phyloP scores from a whole-genome alignment of 2,113 vertebrate species.

The Rostratula benghalensis region DNA sequence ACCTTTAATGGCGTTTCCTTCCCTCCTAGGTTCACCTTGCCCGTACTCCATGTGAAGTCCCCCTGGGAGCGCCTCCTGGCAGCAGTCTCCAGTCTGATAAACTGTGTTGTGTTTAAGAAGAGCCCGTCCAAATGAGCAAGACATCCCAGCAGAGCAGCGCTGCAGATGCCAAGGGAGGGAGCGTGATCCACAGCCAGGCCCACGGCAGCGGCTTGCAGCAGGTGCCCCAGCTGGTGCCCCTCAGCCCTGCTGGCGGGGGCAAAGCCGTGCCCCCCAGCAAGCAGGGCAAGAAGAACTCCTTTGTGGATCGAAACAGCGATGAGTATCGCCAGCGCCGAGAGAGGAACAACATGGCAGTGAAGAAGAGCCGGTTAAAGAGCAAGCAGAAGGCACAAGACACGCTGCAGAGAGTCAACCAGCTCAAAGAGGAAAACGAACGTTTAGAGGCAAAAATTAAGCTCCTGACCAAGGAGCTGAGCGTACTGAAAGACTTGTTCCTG shows the following conservation, averaged over 20 bases:
- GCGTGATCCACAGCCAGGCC: slow-evolving; percentile 83
- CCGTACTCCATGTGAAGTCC: slow-evolving; percentile 59
- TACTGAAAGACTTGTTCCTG: slow-evolving; percentile 98
- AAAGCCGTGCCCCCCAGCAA: slow-evolving; percentile 86
- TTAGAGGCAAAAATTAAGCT: slow-evolving; percentile 98
- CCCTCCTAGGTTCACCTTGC: slow-evolving; percentile 52
- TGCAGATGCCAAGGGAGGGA: slow-evolving; percentile 83
- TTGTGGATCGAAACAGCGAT: slow-evolving; percentile 89
- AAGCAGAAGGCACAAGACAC: slow-evolving; percentile 98
- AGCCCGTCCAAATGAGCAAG: slow-evolving; percentile 91
- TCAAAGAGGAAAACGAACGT: slow-evolving; percentile 98
- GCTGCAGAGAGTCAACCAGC: slow-evolving; percentile 93
- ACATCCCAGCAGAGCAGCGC: slow-evolving; percentile 77
- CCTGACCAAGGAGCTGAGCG: slow-evolving; percentile 95
- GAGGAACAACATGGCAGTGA: slow-evolving; percentile 98
- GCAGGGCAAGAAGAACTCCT: slow-evolving; percentile 84
- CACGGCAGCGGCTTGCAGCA: slow-evolving; percentile 83
- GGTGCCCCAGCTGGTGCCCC: slow-evolving; percentile 86
- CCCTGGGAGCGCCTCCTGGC: slow-evolving; percentile 41
- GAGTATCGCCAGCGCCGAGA: slow-evolving; percentile 93
- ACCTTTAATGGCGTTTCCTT: slow-evolving; percentile 25
- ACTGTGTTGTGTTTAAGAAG: slow-evolving; percentile 49
- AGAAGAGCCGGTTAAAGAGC: slow-evolving; percentile 97
- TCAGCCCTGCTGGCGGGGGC: slow-evolving; percentile 82
- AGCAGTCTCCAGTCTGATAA: background rate